Base-by-base conservation (phyloP, 2,113 vertebrate species). In the Tenrec ecaudatus region DNA sequence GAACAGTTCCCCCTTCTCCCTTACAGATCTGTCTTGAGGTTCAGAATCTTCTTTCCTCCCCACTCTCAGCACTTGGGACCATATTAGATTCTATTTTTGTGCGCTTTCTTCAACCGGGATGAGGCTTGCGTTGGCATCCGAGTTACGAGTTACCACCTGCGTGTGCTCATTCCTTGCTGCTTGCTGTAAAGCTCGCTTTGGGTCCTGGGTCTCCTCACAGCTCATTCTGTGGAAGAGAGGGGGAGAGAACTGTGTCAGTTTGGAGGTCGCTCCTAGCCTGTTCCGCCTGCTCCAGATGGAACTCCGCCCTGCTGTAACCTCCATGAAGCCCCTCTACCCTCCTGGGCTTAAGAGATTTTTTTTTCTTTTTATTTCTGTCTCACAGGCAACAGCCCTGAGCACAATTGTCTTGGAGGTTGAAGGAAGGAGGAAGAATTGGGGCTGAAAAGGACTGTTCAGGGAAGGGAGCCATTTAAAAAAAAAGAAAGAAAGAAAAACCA, bases 61-160 rank as follows among this genome's bases (percentile, higher is more conserved):
- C 90, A 78, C 27, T 82, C 40, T 66, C 86, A 87, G 95, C 81
- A 82, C 17, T 73, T 15, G 40, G 81, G 85, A 96, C 94, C 95
- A 75, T 80, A 81, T 82, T 88, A 27, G 69, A 58, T 69, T 95
- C 91, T 93, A 31, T 92, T 95, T 95, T 91, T 88, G 84, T 19
- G 11, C 58, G 66, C 87, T 68, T 12, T 75, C 62, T 43, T 47
- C 85, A 73, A 0, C 10, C 43, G 68, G 11, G 96, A 91, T 43
- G 80, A 78, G 88, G 38, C 95, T 94, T 96, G 82, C 86, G 94
- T 92, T 97, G 83, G 87, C 93, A 92, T 33, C 19, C 6, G n/a
- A n/a, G n/a, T n/a, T n/a, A n/a, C 40, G 60, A 86, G 66, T 66
- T 16, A 76, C 88, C 82, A 96, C 92, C 92, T 80, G 31, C 17